A percentile compares a stretch with the other conserved stretches of the same genome.
Conservation (phyloP, 2,888 invertebrate genomes). For the Noctua comes region DNA sequence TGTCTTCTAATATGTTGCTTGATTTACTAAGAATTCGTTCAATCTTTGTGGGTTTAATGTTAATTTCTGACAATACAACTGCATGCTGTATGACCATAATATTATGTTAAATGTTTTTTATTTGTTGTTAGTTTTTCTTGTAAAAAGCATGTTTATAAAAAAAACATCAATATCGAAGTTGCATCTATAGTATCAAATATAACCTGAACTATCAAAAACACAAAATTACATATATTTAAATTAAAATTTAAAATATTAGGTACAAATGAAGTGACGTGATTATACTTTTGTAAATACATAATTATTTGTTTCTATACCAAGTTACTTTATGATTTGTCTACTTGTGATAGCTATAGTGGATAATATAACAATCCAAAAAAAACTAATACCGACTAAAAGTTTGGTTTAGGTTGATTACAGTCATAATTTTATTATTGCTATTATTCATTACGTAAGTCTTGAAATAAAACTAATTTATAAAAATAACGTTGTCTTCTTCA, state of each 20-base stretch:
- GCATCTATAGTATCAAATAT: slow-evolving; percentile 40
- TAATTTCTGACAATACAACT: slow-evolving; percentile 17
- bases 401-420: slow-evolving; percentile 87
- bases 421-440: slow-evolving; percentile 87
- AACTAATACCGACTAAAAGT: slow-evolving; percentile 89
- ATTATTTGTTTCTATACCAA: slow-evolving; percentile 66
- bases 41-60: slow-evolving; percentile 12
- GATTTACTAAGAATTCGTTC: background rate
- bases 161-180: slow-evolving; percentile 20
- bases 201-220: slow-evolving; percentile 43
- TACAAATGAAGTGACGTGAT: slow-evolving; percentile 62
- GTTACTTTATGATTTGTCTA: slow-evolving; percentile 77
- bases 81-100: slow-evolving; percentile 10
- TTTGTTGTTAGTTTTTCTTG: slow-evolving; percentile 9
- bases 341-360: slow-evolving; percentile 85
- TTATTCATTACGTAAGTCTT: slow-evolving; percentile 85
- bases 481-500: slow-evolving; percentile 62
- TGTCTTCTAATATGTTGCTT: slow-evolving; percentile 22
- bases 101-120: slow-evolving; percentile 16
- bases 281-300: slow-evolving; percentile 78
- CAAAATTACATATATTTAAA: slow-evolving; percentile 31
- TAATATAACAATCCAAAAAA: slow-evolving; percentile 87
- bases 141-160: slow-evolving; percentile 37
- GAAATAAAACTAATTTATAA: slow-evolving; percentile 90
- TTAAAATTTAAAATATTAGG: no score